phyloP scores from a whole-genome alignment of 2,113 vertebrate species.

The Serilophus lunatus region DNA sequence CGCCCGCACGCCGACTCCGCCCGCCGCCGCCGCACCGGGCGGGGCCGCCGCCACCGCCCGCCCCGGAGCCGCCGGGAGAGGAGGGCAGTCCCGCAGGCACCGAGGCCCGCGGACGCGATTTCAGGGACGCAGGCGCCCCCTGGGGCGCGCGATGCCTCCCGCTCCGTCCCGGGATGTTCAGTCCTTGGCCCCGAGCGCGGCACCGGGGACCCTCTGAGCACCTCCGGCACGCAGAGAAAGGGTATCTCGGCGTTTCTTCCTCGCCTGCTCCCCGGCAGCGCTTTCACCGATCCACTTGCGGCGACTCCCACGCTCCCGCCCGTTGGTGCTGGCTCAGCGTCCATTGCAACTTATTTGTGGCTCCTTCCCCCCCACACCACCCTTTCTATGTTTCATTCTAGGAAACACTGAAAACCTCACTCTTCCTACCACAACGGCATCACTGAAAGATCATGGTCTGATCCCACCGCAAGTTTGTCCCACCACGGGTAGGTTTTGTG shows the following conservation, averaged over 20 bases:
- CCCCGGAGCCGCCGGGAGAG: neutral
- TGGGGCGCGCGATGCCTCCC: neutral
- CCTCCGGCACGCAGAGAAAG: neutral
- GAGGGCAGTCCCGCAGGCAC: neutral
- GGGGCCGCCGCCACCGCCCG: neutral
- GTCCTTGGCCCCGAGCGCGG: neutral
- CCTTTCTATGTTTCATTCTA: neutral
- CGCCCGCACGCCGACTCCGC: neutral
- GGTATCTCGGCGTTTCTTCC: neutral
- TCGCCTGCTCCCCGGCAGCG: neutral
- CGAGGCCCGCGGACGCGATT: neutral
- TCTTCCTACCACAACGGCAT: neutral
- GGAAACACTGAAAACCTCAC: neutral
- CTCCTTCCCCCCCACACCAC: neutral
- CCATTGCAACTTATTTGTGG: neutral
- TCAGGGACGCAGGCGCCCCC: neutral
- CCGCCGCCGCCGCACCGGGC: neutral
- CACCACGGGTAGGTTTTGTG: neutral
- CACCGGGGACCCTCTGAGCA: neutral
- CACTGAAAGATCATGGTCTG: neutral
- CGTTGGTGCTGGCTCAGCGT: neutral
- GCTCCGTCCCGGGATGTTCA: neutral
- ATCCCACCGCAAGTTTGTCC: neutral
- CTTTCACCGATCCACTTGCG: neutral
- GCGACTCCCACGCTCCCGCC: neutral